Evolutionary conservation across 2,888 invertebrate species (phyloP).

Genomic region (Amblyjoppa proteus): DNA sequence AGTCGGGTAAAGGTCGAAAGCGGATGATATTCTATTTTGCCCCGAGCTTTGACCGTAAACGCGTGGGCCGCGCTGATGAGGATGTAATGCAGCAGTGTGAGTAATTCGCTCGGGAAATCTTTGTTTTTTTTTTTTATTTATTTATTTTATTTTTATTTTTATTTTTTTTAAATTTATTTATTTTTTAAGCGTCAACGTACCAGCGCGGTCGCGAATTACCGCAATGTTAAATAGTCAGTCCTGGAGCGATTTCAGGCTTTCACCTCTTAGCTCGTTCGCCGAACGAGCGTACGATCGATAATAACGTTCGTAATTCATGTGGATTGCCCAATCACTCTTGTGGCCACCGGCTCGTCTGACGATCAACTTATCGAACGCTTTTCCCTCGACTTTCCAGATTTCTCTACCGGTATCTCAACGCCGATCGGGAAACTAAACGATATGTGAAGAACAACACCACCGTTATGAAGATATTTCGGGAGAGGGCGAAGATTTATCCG

Average conservation of each 20-base stretch:
- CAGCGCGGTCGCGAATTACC: background rate
- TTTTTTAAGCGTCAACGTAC: background rate
- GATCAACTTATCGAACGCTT: background rate
- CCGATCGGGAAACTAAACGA: conserved; percentile 86
- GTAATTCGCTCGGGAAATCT: conserved; percentile 33
- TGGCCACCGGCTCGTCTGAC: background rate
- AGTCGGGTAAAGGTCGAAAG: conserved; percentile 53
- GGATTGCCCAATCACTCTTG: background rate
- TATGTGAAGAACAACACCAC: conserved; percentile 87
- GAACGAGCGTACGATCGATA: conserved; percentile 41
- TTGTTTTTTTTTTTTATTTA: conserved; percentile 8
- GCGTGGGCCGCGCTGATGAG: conserved; percentile 5
- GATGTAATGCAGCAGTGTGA: conserved; percentile 42
- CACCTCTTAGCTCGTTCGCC: conserved; percentile 29
- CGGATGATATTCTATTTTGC: conserved; percentile 51
- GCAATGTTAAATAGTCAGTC: background rate
- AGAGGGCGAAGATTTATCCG: conserved; percentile 87
- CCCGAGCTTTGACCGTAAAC: conserved; percentile 58
- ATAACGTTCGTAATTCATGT: conserved; percentile 21
- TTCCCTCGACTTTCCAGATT: conserved; percentile 84
- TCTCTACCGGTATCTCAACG: conserved; percentile 87
- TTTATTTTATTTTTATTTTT: too few species aligned
- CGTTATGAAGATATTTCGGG: conserved; percentile 88
- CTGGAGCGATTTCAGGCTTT: background rate
- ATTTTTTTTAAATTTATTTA: too few species aligned